Percentiles rank a stretch among this genome's conserved stretches.
phyloP scores from a whole-genome alignment of 2,888 invertebrate genomes.

The Lissonota sp. region DNA sequence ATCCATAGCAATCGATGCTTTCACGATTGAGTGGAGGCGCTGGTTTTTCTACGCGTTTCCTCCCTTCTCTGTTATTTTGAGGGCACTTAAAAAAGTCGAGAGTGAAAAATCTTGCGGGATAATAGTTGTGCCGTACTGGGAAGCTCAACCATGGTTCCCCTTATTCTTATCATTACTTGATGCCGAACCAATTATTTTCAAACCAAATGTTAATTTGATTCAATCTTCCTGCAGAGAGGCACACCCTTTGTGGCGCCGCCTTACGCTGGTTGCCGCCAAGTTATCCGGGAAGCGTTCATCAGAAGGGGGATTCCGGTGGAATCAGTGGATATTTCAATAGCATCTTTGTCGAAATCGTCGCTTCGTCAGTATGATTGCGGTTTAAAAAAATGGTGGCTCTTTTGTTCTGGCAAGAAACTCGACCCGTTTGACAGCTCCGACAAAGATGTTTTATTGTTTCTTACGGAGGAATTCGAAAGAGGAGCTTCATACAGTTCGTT shows the following conservation, averaged over 20 bases:
- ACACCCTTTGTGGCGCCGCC: constrained; percentile 44
- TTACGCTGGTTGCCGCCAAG: constrained; percentile 65
- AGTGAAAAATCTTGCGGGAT: not conserved
- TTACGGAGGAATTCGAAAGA: constrained; percentile 18
- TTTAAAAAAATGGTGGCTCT: constrained; percentile 44
- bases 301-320: constrained; percentile 18
- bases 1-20: no score
- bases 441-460: constrained; percentile 6
- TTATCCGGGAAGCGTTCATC: constrained; percentile 33
- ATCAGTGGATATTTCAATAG: constrained; percentile 25
- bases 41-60: no score
- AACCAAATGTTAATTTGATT: constrained; percentile 10
- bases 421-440: no score
- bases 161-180: not conserved
- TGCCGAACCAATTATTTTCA: constrained; percentile 3
- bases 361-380: constrained; percentile 30
- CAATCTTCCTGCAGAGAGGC: constrained; percentile 12
- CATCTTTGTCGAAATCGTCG: constrained; percentile 28
- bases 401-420: no score
- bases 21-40: no score
- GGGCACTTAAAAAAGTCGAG: no score
- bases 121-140: no score
- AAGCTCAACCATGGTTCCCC: no score
- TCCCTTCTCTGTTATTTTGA: no score
- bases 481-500: constrained; percentile 21